phyloP scores from a whole-genome alignment of 2,113 vertebrate genomes.

The Gopherus flavomarginatus region DNA sequence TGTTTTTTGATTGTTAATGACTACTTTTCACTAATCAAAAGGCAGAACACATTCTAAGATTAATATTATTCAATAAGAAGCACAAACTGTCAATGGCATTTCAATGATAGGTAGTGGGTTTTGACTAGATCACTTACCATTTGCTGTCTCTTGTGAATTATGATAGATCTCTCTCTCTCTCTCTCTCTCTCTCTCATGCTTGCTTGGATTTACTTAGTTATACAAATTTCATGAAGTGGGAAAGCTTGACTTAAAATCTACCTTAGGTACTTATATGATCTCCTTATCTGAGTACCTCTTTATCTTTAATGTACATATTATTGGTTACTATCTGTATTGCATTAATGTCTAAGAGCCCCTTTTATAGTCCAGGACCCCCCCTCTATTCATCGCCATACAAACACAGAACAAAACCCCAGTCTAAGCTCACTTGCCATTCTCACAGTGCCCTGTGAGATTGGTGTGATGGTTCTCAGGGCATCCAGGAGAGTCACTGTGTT shows the following conservation, averaged over 20 bases:
- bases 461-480: background rate
- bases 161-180: background rate
- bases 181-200: background rate
- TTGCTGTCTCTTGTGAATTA: background rate
- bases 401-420: background rate
- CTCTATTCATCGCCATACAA: background rate
- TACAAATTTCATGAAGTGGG: background rate
- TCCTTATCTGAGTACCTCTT: background rate
- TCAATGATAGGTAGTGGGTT: background rate
- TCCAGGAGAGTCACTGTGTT: background rate
- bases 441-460: background rate
- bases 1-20: slow-evolving; percentile 30
- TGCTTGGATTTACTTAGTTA: background rate
- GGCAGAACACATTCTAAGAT: background rate
- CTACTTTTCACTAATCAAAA: slow-evolving; percentile 36
- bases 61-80: background rate
- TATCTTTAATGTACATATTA: background rate
- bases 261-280: background rate
- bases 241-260: background rate
- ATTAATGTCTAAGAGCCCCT: background rate
- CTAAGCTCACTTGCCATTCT: background rate
- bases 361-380: background rate
- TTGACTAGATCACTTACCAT: slow-evolving; percentile 18
- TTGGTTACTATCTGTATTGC: background rate
- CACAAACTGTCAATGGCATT: background rate